These are phyloP conservation scores for Diacarnus erythraeanus DNA, from an alignment of 37 sponge, comb jelly and placozoan genomes.

Conservation along the genomic window DNA sequence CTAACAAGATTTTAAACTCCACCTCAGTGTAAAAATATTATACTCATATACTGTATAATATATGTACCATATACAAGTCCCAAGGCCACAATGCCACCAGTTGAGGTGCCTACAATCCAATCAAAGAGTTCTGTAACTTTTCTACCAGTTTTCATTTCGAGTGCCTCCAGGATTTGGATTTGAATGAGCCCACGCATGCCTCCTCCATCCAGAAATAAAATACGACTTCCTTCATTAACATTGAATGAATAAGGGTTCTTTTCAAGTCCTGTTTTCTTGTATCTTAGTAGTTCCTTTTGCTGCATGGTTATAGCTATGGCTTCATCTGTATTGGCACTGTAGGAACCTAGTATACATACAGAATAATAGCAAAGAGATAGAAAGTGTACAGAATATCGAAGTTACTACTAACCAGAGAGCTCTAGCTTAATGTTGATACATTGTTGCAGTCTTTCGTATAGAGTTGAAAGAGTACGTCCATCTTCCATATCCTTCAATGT, in stretches of 20 bases:
- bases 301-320: conserved; percentile 33
- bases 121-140: conserved; percentile 54
- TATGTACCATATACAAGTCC: conserved; percentile 46
- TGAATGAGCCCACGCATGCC: conserved; percentile 65
- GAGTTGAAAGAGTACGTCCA: not conserved
- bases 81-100: conserved; percentile 33
- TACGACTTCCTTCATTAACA: conserved; percentile 27
- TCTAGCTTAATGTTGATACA: conserved; percentile 7
- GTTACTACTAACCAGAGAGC: not conserved
- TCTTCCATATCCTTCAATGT: conserved; percentile 22
- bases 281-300: conserved; percentile 34
- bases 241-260: not conserved
- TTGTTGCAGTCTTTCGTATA: conserved; percentile 12
- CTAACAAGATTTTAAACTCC: too few relatives aligned
- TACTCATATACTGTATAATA: not conserved
- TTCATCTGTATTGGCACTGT: conserved; percentile 16
- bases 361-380: too few relatives aligned
- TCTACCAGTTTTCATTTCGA: conserved; percentile 36
- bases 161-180: conserved; percentile 42
- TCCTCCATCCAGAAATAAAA: conserved; percentile 68
- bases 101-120: conserved; percentile 52
- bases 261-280: not conserved
- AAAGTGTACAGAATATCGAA: not conserved
- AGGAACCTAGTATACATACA: too few relatives aligned
- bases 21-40: not conserved